These are phyloP conservation scores for Callyntrura guangdongensis DNA, from an alignment of 2,888 invertebrate species.

Conservation along the genomic window DNA sequence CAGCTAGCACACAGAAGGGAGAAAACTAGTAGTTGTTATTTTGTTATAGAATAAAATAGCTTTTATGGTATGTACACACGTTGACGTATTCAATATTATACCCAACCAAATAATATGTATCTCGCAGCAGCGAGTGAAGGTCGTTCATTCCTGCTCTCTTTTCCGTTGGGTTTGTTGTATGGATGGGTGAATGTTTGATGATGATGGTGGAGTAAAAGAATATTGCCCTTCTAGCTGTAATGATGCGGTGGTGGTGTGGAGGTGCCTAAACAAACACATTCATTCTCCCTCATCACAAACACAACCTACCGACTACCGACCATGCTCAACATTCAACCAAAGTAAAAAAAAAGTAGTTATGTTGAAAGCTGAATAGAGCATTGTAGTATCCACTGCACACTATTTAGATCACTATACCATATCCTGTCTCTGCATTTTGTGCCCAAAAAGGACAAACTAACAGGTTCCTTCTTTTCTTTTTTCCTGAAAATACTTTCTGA, in stretches of 20 bases:
- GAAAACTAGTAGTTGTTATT: too few species aligned
- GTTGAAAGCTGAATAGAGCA: too few species aligned
- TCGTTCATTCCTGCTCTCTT: conserved; percentile 44
- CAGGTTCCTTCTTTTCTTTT: conserved; percentile 17
- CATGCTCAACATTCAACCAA: not conserved
- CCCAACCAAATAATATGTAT: too few species aligned
- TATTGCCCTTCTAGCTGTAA: not conserved
- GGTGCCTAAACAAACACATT: too few species aligned
- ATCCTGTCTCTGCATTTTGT: not conserved
- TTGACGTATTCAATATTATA: too few species aligned
- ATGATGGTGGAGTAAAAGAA: conserved; percentile 14
- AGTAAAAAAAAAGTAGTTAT: not conserved
- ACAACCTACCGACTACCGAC: too few species aligned
- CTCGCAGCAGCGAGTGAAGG: too few species aligned
- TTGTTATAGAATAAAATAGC: not conserved
- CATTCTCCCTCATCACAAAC: too few species aligned
- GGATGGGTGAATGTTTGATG: too few species aligned
- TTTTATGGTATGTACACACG: not conserved
- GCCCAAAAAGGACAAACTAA: not conserved
- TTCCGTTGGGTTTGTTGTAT: not conserved
- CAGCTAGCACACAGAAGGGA: too few species aligned
- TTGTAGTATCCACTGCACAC: too few species aligned
- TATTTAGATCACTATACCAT: not conserved
- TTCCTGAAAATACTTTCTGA: not conserved
- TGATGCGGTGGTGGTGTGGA: too few species aligned